Evolutionary conservation across 2,797 vertebrate species (phyloP), one percentile per base, ranked within the genome.

Genomic region (Mus spretus): DNA sequence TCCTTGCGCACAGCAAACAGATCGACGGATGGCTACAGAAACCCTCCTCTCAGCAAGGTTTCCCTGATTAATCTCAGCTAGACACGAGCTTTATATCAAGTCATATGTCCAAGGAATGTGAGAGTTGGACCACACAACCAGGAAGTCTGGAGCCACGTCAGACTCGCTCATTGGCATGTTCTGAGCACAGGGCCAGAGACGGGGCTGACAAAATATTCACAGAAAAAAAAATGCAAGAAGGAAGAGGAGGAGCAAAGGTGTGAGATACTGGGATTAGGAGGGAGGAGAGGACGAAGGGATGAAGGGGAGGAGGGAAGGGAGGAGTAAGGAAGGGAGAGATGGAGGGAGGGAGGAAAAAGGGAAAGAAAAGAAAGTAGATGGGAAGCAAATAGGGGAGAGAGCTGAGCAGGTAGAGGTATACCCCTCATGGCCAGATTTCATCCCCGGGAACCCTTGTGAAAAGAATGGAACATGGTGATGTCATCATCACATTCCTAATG

Each of bases 11-110:
- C 9, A 53, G 50, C 34, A 70, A 87, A 72, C 1, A 28, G 40
- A 93, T 47, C 84, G 28, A 55, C 31, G 8, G 59, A 34, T 55
- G 88, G 47, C 20, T 37, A 77, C 59, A 22, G 4, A 82, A 95
- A 59, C 15, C 80, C 9, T 75, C 24, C 74, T 92, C 74, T 34
- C 92, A 75, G n/a, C 89, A 92, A 89, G 81, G 6, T 70, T 83
- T 84, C 67, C 70, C 17, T 85, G 72, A 79, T 91, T 82, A 53
- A n/a, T 61, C 80, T 44, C 50, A 94, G 14, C 19, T 10, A 37
- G 20, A 59, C 14, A 44, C 12, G 13, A 2, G 40, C 61, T 95
- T 83, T 53, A 79, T 83, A 67, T 61, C 67, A 63, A 75, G 74
- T n/a, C 34, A 19, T 4, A 26, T 28, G 24, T 9, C 19, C 22